Evolutionary conservation across 1,140 invertebrate genomes (phyloP).

Genomic region (Drosophila gunungcola): DNA sequence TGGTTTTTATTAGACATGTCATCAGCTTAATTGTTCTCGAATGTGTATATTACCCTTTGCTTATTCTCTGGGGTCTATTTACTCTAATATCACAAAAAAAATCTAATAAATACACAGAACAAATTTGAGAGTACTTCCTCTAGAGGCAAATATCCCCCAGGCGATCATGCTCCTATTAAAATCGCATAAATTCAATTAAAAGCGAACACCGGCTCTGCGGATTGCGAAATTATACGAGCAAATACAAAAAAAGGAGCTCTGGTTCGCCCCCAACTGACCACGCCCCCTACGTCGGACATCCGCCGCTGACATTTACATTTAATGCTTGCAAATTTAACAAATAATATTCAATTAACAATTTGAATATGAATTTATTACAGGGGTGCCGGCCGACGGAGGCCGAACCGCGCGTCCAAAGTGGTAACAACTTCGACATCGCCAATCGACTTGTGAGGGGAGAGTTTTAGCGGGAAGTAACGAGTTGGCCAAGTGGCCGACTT

Average conservation of each 20-base stretch:
- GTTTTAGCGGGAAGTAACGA: conserved; percentile 43
- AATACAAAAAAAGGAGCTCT: conserved; percentile 25
- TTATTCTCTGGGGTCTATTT: too few relatives aligned
- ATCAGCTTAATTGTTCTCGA: too few relatives aligned
- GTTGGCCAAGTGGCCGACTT: conserved; percentile 79
- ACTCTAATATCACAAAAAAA: too few relatives aligned
- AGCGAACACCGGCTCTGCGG: conserved; percentile 8
- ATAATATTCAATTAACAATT: conserved; percentile 84
- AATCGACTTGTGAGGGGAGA: conserved; percentile 40
- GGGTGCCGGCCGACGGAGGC: conserved; percentile 67
- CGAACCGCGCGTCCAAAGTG: conserved; percentile 71
- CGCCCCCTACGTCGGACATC: conserved; percentile 54
- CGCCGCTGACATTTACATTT: conserved; percentile 78
- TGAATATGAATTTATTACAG: conserved; percentile 84
- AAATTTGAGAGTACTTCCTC: neutral
- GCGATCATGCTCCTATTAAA: conserved; percentile 30
- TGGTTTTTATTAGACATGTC: too few relatives aligned
- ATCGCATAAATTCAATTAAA: conserved; percentile 68
- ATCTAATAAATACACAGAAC: neutral
- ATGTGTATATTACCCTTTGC: too few relatives aligned
- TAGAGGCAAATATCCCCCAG: neutral
- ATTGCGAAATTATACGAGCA: conserved; percentile 42
- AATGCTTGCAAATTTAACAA: conserved; percentile 84
- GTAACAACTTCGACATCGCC: conserved; percentile 79
- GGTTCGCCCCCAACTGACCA: conserved; percentile 38